Base-by-base conservation (phyloP, 1,140 invertebrate genomes). In the Meloidogyne exigua region DNA sequence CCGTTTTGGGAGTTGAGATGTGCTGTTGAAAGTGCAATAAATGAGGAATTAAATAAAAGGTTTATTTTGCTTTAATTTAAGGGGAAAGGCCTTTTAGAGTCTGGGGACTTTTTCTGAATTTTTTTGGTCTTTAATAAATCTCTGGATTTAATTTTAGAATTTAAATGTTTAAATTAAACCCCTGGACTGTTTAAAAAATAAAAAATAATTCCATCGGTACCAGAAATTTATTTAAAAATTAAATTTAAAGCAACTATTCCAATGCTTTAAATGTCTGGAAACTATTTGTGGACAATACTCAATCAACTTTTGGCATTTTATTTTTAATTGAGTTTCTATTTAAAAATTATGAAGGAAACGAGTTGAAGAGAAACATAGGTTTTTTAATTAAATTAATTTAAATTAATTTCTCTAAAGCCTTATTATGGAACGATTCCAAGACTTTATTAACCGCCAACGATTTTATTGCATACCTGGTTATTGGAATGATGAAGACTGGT, bases 391-490 rank as follows among this genome's bases (percentile, higher is more conserved):
- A 57, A n/a, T 57, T 57, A n/a, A n/a, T 57, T 57, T 0, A 49
- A 49, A 18, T 57, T n/a, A n/a, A n/a, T n/a, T 57, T 15, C n/a
- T 57, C 15, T 68, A 39, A 57, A 71, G 69, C n/a, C 18, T 25
- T 5, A n/a, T 62, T 71, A 26, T 71, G 69, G 69, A 21, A 71
- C n/a, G 25, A 42, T 15, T 44, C 62, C 36, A 44, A 71, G 49
- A 62, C 44, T 18, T 57, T 62, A 9, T 28, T 71, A 62, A 44
- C 13, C 2, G 39, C 15, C 15, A 44, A 28, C 18, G 69, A 71
- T 21, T 71, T 71, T 44, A 44, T 71, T 32, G 69, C 69, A 25
- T 71, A 26, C 49, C 49, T 71, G 39, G 1, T 71, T 26, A 71
- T 71, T 44, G 69, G 26, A 21, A 42, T 71, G 69, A 32, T 71